Percentiles rank a stretch among this genome's conserved stretches.
Evolutionary conservation across 2,113 vertebrate genomes (phyloP).

Genomic region (Petrocephalus microphthalmus): DNA sequence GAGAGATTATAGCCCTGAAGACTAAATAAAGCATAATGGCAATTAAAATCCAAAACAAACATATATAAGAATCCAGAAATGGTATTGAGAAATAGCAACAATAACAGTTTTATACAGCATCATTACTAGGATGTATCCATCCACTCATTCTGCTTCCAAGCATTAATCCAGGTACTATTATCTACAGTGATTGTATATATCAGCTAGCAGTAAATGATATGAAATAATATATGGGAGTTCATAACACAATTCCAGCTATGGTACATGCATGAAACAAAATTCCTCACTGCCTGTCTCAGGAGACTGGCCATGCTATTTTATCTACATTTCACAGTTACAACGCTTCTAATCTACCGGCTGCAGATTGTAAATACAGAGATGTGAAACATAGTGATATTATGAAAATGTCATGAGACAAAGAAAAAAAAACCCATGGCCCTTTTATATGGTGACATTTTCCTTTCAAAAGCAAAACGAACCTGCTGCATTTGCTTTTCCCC

Average conservation of each 20-base stretch:
- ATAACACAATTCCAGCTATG: background rate
- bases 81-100: background rate
- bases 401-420: constrained; percentile 34
- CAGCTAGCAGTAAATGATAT: background rate
- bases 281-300: constrained; percentile 20
- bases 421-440: constrained; percentile 9
- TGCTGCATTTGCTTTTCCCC: constrained; percentile 22
- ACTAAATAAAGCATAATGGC: background rate
- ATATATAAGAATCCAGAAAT: background rate
- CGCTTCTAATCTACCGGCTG: constrained; percentile 34
- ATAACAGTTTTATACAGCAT: background rate
- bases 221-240: background rate
- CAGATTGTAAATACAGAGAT: constrained; percentile 35
- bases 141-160: background rate
- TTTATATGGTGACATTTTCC: constrained; percentile 33
- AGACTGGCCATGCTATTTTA: constrained; percentile 30
- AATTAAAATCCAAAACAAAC: background rate
- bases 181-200: background rate
- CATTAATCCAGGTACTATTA: background rate
- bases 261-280: background rate
- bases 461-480: constrained; percentile 21
- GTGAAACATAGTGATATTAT: constrained; percentile 35
- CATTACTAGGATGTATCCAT: background rate
- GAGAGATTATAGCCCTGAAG: background rate
- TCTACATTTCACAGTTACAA: constrained; percentile 31